Evolutionary conservation across 2,113 vertebrate genomes (phyloP), one percentile per base, ranked within the genome.

Genomic region (Galemys pyrenaicus): DNA sequence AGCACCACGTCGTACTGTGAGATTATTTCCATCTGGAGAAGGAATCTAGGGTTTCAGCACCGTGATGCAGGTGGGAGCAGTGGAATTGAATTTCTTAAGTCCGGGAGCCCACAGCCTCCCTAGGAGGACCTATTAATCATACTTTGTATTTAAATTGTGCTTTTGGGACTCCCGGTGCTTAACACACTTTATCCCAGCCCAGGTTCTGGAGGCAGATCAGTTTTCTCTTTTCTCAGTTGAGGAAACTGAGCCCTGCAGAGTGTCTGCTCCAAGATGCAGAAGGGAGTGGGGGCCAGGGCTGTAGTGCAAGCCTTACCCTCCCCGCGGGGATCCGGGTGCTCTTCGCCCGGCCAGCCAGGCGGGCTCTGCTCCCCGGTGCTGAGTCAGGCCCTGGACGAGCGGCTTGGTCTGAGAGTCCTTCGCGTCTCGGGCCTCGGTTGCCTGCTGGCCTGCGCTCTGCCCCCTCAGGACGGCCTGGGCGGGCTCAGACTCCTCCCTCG

Each of bases 121-220:
- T 32, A 0, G 0, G 19, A 35, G 0, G 9, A 28, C 49, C 70
- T 74, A 46, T 1, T 51, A 28, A 75, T 16, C 16, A 26, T 13
- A 5, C 9, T 9, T 30, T 4, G 1, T 49, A 15, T 41, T 79
- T 68, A 35, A 64, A 56, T 60, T 30, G 46, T 26, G 58, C 70
- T 75, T 67, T 67, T 4, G 3, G 82, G 70, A 74, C 19, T 5
- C 30, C 19, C 17, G 1, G 15, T 1, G 1, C 17, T 26, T 20
- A 15, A 10, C 0, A 0, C 2, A 0, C 44, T 75, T 62, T n/a
- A 2, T 1, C 28, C 0, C 6, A 19, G 11, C 8, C n/a, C 20
- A 75, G 37, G 24, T 64, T 24, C 0, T 2, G 54, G 17, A n/a
- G 28, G 13, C 0, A 20, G 32, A 11, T 73, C 3, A 5, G 30